A percentile compares a stretch with the other conserved stretches of the same genome.
Evolutionary conservation across 2,888 invertebrate species (phyloP).

Genomic region (Bombylius major): DNA sequence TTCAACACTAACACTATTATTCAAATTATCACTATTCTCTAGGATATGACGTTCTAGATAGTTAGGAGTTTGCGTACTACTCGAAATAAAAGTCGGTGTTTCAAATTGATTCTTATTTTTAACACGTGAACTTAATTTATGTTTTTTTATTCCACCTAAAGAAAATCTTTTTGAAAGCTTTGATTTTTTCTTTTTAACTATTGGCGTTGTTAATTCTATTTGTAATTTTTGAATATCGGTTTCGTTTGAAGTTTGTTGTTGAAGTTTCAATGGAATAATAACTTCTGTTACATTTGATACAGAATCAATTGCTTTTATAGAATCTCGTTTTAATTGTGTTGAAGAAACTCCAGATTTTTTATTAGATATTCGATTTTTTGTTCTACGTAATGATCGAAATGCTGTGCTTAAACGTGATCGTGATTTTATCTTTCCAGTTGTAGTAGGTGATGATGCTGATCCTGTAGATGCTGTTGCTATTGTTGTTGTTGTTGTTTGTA

Average conservation of each 20-base stretch:
- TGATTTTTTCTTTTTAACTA: constrained; percentile 23
- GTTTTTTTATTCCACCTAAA: neutral
- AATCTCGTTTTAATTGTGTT: neutral
- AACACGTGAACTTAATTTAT: neutral
- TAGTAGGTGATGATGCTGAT: constrained; percentile 5
- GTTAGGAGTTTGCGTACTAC: constrained; percentile 17
- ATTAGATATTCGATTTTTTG: neutral
- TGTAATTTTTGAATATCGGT: neutral
- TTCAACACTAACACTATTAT: constrained; percentile 1
- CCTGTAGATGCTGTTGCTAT: constrained; percentile 11
- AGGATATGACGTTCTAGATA: constrained; percentile 12
- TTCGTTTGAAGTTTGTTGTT: too few relatives aligned
- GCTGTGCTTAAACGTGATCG: constrained; percentile 31
- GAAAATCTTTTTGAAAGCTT: constrained; percentile 27
- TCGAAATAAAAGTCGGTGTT: constrained; percentile 8
- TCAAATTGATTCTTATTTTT: neutral
- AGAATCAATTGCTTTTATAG: too few relatives aligned
- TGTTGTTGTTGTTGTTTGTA: constrained; percentile 11
- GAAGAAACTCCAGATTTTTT: neutral
- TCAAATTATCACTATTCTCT: neutral
- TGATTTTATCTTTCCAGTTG: constrained; percentile 21
- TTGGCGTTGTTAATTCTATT: neutral
- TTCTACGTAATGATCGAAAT: constrained; percentile 22
- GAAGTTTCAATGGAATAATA: too few relatives aligned
- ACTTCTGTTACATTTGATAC: too few relatives aligned